Evolutionary conservation across 1,140 invertebrate genomes (phyloP), one percentile per base, ranked within the genome.

Genomic region (Piezodorus guildinii): DNA sequence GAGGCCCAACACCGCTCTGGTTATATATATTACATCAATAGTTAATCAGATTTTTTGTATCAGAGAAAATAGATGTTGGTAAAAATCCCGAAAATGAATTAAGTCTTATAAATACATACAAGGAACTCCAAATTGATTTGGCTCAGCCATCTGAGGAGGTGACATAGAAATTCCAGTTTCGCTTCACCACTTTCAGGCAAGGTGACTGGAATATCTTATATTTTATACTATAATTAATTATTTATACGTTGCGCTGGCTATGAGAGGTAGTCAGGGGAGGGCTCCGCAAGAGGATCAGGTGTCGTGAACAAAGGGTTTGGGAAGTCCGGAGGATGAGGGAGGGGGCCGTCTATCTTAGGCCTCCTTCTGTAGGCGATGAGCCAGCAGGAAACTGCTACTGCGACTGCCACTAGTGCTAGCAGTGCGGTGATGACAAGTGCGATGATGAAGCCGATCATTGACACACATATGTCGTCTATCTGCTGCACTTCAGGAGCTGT

Each of bases 351-450:
- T 58, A 85, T 83, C 71, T 90, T 90, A 58, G 90, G 88, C 70
- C 88, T 83, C 67, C 90, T 82, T 70, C 91, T 78, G 77, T 94
- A 94, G 65, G 92, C 92, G 82, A 95, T 90, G 54, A 95, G 79
- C 91, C 91, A 96, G 75, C 92, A 95, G 45, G 91, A 94, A 23
- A 95, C 91, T 52, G 91, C 91, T 43, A 94, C 89, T 21, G 92
- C 92, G 30, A 96, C 90, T 43, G 92, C 91, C 23, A 95, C 91
- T 54, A 96, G 79, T 49, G 92, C 91, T 70, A 96, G 75, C 52
- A 96, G 80, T 19, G 91, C 91, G 62, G 92, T 95, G 70, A 96
- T 87, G 64, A 94, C 87, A 70, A 96, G 77, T 60, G 92, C 90
- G 67, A 95, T 90, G 64, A 94, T 91, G 71, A 96, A 85, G 54